These are phyloP conservation scores for Bellardia bayeri DNA, from an alignment of 2,888 invertebrate genomes.

Conservation along the genomic window DNA sequence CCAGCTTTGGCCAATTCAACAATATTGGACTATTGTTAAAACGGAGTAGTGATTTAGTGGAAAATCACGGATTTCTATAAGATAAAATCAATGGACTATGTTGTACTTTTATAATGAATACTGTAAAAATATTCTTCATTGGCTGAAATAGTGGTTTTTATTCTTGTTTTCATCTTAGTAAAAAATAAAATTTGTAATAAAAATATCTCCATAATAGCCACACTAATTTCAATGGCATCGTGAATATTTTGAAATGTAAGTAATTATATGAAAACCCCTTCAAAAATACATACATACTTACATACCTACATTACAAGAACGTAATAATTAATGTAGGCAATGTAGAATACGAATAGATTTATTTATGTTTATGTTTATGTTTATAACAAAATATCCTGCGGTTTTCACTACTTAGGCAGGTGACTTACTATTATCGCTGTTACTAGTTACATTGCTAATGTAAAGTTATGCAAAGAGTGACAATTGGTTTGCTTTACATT, in stretches of 20 bases:
- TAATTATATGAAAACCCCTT: background rate
- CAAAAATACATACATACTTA: background rate
- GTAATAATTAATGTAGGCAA: background rate
- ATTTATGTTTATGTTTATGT: background rate
- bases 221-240: constrained; percentile 15
- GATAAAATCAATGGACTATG: too few species aligned
- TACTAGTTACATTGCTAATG: too few species aligned
- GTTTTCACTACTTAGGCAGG: background rate
- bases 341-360: background rate
- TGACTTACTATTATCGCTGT: too few species aligned
- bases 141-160: too few species aligned
- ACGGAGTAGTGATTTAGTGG: too few species aligned
- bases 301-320: background rate
- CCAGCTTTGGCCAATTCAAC: too few species aligned
- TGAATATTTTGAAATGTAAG: constrained; percentile 1
- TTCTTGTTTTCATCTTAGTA: background rate
- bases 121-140: too few species aligned
- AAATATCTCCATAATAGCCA: background rate
- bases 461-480: too few species aligned
- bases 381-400: background rate
- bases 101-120: too few species aligned
- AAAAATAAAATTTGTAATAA: background rate
- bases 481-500: too few species aligned
- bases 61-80: too few species aligned
- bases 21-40: too few species aligned